These are phyloP conservation scores for Phainopepla nitens DNA, from an alignment of 2,113 vertebrate species.

Conservation along the genomic window DNA sequence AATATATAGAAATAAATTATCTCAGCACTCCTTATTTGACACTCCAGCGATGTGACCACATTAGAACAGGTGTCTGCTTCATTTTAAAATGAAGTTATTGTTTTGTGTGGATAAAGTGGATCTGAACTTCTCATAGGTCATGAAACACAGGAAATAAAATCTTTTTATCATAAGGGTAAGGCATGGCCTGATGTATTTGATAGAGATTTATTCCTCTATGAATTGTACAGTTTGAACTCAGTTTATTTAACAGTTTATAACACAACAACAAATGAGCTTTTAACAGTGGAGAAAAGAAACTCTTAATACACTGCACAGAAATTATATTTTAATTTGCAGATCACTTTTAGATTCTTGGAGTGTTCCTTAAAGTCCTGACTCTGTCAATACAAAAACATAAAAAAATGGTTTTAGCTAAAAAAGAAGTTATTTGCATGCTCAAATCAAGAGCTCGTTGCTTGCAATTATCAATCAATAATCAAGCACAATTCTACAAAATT, in stretches of 20 bases:
- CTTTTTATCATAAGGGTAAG: not conserved
- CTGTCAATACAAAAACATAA: not conserved
- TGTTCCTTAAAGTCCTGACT: not conserved
- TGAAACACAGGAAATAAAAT: not conserved
- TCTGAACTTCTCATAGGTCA: not conserved
- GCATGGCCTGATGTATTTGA: not conserved
- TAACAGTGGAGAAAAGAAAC: not conserved
- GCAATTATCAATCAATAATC: not conserved
- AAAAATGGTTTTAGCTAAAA: not conserved
- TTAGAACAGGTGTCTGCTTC: not conserved
- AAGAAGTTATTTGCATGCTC: not conserved
- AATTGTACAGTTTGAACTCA: not conserved
- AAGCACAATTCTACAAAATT: not conserved
- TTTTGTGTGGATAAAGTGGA: not conserved
- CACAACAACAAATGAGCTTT: not conserved
- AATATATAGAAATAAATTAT: not conserved
- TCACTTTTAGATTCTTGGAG: not conserved
- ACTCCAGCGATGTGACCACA: accelerated
- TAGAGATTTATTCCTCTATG: not conserved
- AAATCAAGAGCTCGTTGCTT: not conserved
- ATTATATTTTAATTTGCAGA: not conserved
- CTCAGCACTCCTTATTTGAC: not conserved
- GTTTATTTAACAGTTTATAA: not conserved
- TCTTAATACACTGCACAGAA: not conserved
- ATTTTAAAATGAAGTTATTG: not conserved